phyloP scores from a whole-genome alignment of 2,888 invertebrate genomes.

The Girardia tigrina region DNA sequence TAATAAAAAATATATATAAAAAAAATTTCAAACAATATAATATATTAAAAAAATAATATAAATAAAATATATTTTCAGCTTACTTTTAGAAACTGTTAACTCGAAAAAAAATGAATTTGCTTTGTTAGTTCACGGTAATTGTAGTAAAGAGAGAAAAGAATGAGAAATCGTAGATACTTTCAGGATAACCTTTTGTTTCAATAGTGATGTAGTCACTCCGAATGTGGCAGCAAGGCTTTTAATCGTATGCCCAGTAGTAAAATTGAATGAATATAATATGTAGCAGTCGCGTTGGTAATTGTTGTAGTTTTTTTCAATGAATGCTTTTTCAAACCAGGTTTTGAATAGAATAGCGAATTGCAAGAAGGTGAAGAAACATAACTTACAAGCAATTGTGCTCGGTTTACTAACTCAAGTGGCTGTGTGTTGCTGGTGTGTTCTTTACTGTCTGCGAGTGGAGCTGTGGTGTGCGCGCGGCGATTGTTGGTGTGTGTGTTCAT shows the following conservation, averaged over 20 bases:
- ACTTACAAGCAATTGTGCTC: constrained; percentile 23
- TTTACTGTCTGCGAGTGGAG: constrained; percentile 16
- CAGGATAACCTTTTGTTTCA: constrained; percentile 20
- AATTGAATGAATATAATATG: constrained; percentile 12
- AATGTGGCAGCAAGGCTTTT: constrained; percentile 19
- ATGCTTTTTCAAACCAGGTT: constrained; percentile 23
- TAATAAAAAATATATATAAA: too few species aligned
- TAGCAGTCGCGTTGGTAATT: constrained; percentile 23
- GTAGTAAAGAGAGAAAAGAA: constrained; percentile 9
- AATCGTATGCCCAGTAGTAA: constrained; percentile 23
- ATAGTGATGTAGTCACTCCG: constrained; percentile 23
- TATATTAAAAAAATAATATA: too few species aligned
- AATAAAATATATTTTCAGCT: not conserved
- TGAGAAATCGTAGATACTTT: constrained; percentile 23
- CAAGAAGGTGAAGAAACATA: constrained; percentile 23
- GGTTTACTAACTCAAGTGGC: constrained; percentile 4
- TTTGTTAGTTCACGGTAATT: constrained; percentile 20
- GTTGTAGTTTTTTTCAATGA: constrained; percentile 23
- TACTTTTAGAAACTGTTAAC: constrained; percentile 23
- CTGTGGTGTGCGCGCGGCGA: constrained; percentile 23
- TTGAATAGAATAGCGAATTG: constrained; percentile 23
- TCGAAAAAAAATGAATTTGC: constrained; percentile 18
- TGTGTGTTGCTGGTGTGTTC: too few species aligned
- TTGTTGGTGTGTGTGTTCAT: constrained; percentile 14
- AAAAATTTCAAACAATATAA: too few species aligned